Conservation (phyloP, 1,140 invertebrate genomes). For the Cotesia chilonis region DNA sequence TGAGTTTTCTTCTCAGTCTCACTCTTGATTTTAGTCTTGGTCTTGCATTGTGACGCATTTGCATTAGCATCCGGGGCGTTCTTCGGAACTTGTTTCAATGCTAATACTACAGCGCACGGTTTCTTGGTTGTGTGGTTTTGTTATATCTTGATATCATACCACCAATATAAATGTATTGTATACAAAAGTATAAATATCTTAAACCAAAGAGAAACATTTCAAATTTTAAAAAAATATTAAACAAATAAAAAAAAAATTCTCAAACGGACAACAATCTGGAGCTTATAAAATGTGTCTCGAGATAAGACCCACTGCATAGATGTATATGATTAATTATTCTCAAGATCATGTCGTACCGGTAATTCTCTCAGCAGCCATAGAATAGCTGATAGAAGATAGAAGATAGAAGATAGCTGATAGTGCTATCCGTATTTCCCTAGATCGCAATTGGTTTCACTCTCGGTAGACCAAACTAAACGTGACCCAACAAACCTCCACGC, state of each 20-base stretch:
- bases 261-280: too few relatives aligned
- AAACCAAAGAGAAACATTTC: too few relatives aligned
- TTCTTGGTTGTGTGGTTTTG: conserved; percentile 25
- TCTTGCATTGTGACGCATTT: background rate
- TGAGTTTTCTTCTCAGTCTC: background rate
- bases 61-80: conserved; percentile 39
- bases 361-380: background rate
- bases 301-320: too few relatives aligned
- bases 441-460: conserved; percentile 37
- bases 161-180: too few relatives aligned
- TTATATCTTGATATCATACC: too few relatives aligned
- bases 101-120: conserved; percentile 43
- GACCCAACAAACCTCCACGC: conserved; percentile 30
- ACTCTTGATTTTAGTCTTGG: too few relatives aligned
- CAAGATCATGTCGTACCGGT: background rate
- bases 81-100: conserved; percentile 49
- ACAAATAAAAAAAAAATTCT: too few relatives aligned
- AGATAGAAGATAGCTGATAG: background rate
- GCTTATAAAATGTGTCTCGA: too few relatives aligned
- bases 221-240: too few relatives aligned
- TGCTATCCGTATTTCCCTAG: background rate
- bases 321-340: too few relatives aligned
- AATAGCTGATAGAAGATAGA: too few relatives aligned
- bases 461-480: conserved; percentile 31
- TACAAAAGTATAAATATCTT: too few relatives aligned